Conservation (phyloP, 2,113 vertebrate species). For the Podilymbus podiceps region DNA sequence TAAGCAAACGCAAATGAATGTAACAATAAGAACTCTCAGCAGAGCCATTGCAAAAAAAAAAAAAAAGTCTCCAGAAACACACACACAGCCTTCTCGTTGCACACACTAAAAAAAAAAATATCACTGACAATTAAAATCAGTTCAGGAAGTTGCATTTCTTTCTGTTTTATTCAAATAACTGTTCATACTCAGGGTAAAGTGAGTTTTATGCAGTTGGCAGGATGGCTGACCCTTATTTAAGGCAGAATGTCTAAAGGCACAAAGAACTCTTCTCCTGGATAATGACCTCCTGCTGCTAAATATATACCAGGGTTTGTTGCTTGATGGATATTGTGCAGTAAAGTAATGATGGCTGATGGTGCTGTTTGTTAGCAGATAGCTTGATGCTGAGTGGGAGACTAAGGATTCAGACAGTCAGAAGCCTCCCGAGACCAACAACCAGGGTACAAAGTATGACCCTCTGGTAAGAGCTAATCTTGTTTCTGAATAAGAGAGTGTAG, state of each 20-base stretch:
- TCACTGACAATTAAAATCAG: not conserved
- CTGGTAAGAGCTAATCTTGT: not conserved
- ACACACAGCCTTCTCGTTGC: not conserved
- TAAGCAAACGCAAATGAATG: conserved; percentile 48
- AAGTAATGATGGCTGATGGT: conserved; percentile 34
- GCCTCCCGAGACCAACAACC: not conserved
- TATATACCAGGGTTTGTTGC: conserved; percentile 36
- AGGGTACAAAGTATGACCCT: not conserved
- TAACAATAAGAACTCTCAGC: conserved; percentile 33
- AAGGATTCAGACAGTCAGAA: not conserved
- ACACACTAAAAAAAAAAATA: not conserved
- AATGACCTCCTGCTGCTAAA: conserved; percentile 55
- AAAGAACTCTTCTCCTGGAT: conserved; percentile 35
- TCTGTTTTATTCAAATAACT: not conserved
- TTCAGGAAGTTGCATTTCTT: not conserved
- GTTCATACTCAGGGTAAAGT: not conserved
- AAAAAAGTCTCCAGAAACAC: not conserved
- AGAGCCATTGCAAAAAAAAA: not conserved
- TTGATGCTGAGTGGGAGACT: not conserved
- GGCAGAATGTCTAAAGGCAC: conserved; percentile 42
- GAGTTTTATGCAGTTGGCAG: not conserved
- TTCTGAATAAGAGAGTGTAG: not conserved
- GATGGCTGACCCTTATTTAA: conserved; percentile 61
- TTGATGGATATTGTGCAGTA: conserved; percentile 35
- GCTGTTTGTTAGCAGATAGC: not conserved